Base-by-base conservation (phyloP, 2,113 vertebrate genomes). In the Thunnus maccoyii region DNA sequence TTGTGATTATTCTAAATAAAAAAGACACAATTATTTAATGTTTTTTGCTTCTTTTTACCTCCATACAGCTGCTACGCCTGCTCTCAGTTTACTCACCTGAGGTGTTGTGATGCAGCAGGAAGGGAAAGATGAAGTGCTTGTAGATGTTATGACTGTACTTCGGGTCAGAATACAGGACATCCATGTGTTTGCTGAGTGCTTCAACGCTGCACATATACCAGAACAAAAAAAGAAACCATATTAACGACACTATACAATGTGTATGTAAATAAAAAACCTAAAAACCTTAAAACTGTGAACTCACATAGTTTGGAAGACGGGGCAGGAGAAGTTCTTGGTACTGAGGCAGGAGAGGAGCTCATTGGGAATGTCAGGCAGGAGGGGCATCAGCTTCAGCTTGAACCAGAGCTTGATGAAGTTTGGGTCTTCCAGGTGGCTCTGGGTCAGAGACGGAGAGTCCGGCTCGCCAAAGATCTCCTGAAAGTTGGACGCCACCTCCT, bases 271-370 rank as follows among this genome's bases (percentile, higher is more conserved):
- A 2, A 1, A 47, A 30, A 60, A 7, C 22, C 22, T 22, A 12
- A 48, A 16, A 3, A 54, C 5, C 14, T 52, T 3, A 62, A 58
- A 57, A 17, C 2, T 1, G 55, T 25, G 16, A 22, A 91, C 94
- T 78, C 73, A 96, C 95, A 96, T 86, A 22, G 83, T 86, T 76
- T 95, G 95, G 81, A 86, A 96, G 44, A 81, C 93, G 0, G 88
- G 82, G 50, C 94, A 95, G 90, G 92, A 93, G 89, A 95, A 95
- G 67, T 93, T 91, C 85, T 95, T 95, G 81, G 71, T 83, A 85
- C 94, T 94, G 84, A 95, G 92, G 78, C 95, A 96, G 52, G 76
- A 83, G 65, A 96, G 91, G 36, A 94, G 90, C 2, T 77, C 61
- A 3, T 60, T 50, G 0, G 89, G 78, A 0, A 94, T 2, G 0